phyloP scores from a whole-genome alignment of 2,797 vertebrate genomes.

The Denticeps clupeoides region DNA sequence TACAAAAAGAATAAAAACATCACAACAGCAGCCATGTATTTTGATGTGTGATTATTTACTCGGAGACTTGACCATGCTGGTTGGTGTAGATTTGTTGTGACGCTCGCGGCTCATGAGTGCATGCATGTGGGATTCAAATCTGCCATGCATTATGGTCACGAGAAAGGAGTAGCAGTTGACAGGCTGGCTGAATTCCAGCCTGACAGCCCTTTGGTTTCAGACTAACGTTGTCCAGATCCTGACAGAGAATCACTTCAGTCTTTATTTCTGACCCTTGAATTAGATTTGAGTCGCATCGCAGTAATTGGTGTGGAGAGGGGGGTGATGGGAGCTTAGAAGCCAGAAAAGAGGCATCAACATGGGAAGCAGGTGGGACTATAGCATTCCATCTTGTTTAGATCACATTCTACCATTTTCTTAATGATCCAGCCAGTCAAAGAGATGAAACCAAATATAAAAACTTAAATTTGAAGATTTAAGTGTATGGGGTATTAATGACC shows the following conservation, averaged over 20 bases:
- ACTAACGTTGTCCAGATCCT: slow-evolving; percentile 59
- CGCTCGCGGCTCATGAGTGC: no score
- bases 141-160: slow-evolving; percentile 32
- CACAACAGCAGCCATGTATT: neutral
- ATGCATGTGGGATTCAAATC: slow-evolving; percentile 40
- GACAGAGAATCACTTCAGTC: slow-evolving; percentile 37
- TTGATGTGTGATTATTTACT: slow-evolving; percentile 2
- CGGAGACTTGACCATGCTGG: slow-evolving; percentile 1
- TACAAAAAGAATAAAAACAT: neutral
- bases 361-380: no score
- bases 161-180: slow-evolving; percentile 25
- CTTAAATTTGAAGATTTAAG: no score
- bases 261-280: slow-evolving; percentile 50
- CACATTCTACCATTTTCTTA: no score
- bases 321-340: no score
- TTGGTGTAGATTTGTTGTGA: no score
- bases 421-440: no score
- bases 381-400: no score
- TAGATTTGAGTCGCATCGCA: slow-evolving; percentile 46
- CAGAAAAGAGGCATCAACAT: no score
- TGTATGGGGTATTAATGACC: no score
- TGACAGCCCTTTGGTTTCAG: slow-evolving; percentile 46
- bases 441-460: no score
- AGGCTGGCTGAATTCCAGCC: slow-evolving; percentile 50
- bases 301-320: slow-evolving; percentile 29